Percentiles rank a stretch among this genome's conserved stretches.
These are phyloP conservation scores for Solea solea DNA, from an alignment of 2,113 vertebrate species.

Conservation along the genomic window DNA sequence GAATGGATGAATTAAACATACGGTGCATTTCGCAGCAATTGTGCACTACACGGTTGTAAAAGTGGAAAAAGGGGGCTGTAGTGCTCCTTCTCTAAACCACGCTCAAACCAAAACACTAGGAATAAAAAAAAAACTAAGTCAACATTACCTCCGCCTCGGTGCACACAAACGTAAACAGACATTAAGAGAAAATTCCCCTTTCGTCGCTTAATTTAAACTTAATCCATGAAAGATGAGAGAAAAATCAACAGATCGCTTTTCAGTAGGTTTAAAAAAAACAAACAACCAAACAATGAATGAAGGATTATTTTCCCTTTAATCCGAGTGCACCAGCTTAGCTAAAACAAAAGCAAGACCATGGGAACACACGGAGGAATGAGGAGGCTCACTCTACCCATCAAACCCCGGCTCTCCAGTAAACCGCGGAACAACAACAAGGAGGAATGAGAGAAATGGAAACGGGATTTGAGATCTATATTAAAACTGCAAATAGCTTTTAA, in stretches of 20 bases:
- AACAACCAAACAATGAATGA: conserved; percentile 76
- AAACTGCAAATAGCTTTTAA: conserved; percentile 83
- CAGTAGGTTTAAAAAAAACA: conserved; percentile 75
- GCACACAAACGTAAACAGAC: conserved; percentile 57
- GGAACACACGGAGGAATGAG: conserved; percentile 72
- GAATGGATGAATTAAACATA: conserved; percentile 69
- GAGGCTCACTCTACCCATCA: conserved; percentile 58
- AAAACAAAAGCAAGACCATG: conserved; percentile 78
- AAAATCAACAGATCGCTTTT: conserved; percentile 78
- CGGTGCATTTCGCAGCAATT: conserved; percentile 59
- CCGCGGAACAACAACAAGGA: conserved; percentile 73
- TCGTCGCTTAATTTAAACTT: conserved; percentile 74
- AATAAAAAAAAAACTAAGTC: conserved; percentile 19
- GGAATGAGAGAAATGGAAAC: conserved; percentile 58
- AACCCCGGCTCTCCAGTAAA: conserved; percentile 62
- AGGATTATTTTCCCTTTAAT: conserved; percentile 82
- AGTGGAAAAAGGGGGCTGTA: conserved; percentile 42
- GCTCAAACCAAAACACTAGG: conserved; percentile 33
- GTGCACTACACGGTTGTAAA: conserved; percentile 46
- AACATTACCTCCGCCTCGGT: conserved; percentile 30
- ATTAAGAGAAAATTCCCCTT: conserved; percentile 59
- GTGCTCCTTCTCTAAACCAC: conserved; percentile 30
- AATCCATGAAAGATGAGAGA: conserved; percentile 75
- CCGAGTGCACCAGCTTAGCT: conserved; percentile 76
- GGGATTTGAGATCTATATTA: conserved; percentile 84